A percentile compares a stretch with the other conserved stretches of the same genome.
phyloP scores from a whole-genome alignment of 2,888 invertebrate genomes.

The Cataglyphis rosenhaueri region DNA sequence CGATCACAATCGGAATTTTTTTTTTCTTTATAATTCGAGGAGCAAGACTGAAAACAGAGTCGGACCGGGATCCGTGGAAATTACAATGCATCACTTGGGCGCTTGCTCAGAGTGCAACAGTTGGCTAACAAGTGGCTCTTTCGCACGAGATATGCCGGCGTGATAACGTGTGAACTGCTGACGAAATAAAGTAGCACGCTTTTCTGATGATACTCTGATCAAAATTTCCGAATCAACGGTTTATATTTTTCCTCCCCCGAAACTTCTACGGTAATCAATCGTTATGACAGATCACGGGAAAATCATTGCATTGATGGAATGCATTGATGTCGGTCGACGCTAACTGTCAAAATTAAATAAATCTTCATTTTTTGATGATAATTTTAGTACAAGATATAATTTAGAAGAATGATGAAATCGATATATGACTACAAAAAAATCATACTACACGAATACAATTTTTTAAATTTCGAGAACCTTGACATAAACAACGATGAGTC shows the following conservation, averaged over 20 bases:
- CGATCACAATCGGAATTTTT: constrained; percentile 16
- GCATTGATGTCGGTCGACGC: background rate
- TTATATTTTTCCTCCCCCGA: background rate
- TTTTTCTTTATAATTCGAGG: background rate
- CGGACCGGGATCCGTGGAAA: constrained; percentile 60
- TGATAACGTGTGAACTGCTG: constrained; percentile 78
- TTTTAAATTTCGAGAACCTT: background rate
- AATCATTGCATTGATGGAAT: background rate
- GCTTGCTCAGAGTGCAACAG: constrained; percentile 81
- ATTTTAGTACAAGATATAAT: background rate
- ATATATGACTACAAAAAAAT: background rate
- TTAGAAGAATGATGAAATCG: too few relatives aligned
- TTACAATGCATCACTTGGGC: constrained; percentile 74
- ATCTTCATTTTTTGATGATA: background rate
- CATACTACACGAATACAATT: background rate
- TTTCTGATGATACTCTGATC: constrained; percentile 18
- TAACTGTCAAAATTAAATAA: background rate
- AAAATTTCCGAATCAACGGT: constrained; percentile 27
- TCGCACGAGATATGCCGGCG: constrained; percentile 78
- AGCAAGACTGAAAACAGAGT: constrained; percentile 38
- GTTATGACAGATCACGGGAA: background rate
- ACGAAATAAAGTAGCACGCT: constrained; percentile 64
- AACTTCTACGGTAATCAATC: background rate
- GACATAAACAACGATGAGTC: background rate
- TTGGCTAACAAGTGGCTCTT: constrained; percentile 85